Evolutionary conservation across 2,797 vertebrate species (phyloP).

Genomic region (Naso thynnoides): DNA sequence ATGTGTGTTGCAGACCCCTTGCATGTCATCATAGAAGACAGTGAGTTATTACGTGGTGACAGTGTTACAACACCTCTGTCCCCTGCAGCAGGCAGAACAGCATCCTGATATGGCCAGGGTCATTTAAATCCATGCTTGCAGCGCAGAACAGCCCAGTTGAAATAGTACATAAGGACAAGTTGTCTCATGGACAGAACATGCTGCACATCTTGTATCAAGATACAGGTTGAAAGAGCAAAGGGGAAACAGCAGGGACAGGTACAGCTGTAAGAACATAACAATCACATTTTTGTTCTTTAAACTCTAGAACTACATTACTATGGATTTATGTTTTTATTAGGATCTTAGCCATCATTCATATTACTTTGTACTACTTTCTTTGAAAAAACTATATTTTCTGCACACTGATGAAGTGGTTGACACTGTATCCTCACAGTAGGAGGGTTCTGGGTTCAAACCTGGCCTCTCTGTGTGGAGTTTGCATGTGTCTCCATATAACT

Average conservation of each 20-base stretch:
- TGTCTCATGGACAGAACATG: slow-evolving; percentile 42
- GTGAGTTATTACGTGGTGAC: slow-evolving; percentile 73
- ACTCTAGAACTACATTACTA: too few species aligned
- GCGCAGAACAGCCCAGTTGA: slow-evolving; percentile 58
- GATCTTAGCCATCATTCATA: too few species aligned
- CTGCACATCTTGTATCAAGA: slow-evolving; percentile 17
- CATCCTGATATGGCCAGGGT: slow-evolving; percentile 61
- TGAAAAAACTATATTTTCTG: not conserved
- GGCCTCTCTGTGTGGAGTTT: too few species aligned
- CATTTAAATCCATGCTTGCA: slow-evolving; percentile 59
- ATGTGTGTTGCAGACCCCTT: slow-evolving; percentile 32
- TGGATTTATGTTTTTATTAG: not conserved
- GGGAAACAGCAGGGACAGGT: not conserved
- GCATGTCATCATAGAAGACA: slow-evolving; percentile 48
- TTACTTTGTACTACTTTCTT: not conserved
- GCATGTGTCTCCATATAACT: too few species aligned
- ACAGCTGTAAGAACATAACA: slow-evolving; percentile 1
- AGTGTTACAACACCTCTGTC: slow-evolving; percentile 60
- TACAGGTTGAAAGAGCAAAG: slow-evolving; percentile 17
- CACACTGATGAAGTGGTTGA: too few species aligned
- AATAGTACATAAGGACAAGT: slow-evolving; percentile 52
- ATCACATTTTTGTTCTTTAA: not conserved
- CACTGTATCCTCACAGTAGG: too few species aligned
- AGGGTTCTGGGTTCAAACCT: too few species aligned
- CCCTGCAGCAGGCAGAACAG: slow-evolving; percentile 34